Base-by-base conservation (phyloP, 2,113 vertebrate species). In the Grus americana region DNA sequence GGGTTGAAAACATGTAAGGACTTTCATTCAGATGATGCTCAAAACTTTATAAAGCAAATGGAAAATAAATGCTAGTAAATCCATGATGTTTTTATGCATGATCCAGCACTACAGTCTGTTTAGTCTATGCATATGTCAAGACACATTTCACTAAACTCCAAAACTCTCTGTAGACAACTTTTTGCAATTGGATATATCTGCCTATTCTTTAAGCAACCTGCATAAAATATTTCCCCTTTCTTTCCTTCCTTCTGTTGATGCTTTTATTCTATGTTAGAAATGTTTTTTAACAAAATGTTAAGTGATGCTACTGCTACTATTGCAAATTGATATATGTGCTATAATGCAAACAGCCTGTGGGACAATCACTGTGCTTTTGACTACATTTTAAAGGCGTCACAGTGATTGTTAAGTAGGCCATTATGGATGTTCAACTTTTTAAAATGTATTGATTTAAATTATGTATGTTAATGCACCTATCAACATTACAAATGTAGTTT, bases 391-490 rank as follows among this genome's bases (percentile, higher is more conserved):
- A 84, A 92, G 55, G 26, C 3, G 0, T 74, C 72, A 73, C 59
- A 63, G 42, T 68, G 63, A 66, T 84, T 86, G 90, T 83, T 92
- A 81, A 93, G 59, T 36, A 86, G 75, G 72, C 61, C 61, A 75
- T 88, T 90, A 94, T 10, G 52, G 42, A 62, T 88, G 73, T 81
- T 84, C 40, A 74, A 29, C 30, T 52, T 93, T 83, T 88, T 40
- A 32, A 93, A 94, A 86, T 84, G 7, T 61, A 79, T 89, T 74
- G 20, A 78, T 86, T 94, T 94, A 71, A 95, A 96, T 96, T 80
- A 96, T 93, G 59, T 13, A 96, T 93, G 79, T 62, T 88, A 94
- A 92, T 92, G 75, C 62, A 90, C 55, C 73, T 91, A 86, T 89
- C 88, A 90, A 84, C 32, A 29, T 92, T 93, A 96, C 47, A 92